Percentiles rank a stretch among this genome's conserved stretches.
Evolutionary conservation across 1,140 invertebrate species (phyloP).

Genomic region (Caenorhabditis elegans): WBcel235 BX284605.5:18542501-18543000

Average conservation of each 20-base stretch:
- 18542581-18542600: no score
- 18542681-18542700: no score
- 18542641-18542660: no score
- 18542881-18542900: neutral
- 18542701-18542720: neutral
- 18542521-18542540: no score
- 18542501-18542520: no score
- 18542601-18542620: no score
- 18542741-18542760: constrained; percentile 13
- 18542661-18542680: no score
- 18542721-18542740: neutral
- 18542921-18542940: neutral
- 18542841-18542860: neutral
- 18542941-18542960: neutral
- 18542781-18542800: constrained; percentile 21
- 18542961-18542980: neutral
- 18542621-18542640: no score
- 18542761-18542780: neutral
- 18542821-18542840: neutral
- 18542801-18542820: neutral
- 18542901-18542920: neutral
- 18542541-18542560: no score
- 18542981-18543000: neutral
- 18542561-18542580: no score
- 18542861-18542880: neutral